These are phyloP conservation scores for Charanyca ferruginea DNA, from an alignment of 2,888 invertebrate species.

Conservation along the genomic window DNA sequence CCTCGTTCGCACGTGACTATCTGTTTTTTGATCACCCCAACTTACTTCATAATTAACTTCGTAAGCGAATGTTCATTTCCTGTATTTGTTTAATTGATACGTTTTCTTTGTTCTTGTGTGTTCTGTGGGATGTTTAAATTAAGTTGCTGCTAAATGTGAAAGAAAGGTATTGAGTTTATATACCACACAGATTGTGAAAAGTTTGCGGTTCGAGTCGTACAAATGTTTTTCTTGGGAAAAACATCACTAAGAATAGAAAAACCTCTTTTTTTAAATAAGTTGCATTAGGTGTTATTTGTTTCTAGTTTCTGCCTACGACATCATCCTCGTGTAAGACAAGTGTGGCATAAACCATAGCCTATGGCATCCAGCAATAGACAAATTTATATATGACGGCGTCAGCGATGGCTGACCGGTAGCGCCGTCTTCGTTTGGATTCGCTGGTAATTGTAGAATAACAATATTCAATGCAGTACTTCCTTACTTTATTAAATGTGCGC, in stretches of 20 bases:
- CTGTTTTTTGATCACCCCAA: conserved; percentile 77
- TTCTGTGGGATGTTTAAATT: conserved; percentile 45
- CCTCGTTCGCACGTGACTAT: conserved; percentile 84
- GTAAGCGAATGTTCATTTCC: conserved; percentile 69
- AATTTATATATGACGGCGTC: too few species aligned
- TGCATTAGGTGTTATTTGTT: too few species aligned
- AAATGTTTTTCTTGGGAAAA: neutral
- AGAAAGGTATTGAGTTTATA: conserved; percentile 29
- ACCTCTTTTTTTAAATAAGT: too few species aligned
- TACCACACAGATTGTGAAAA: conserved; percentile 48
- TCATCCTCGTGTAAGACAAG: too few species aligned
- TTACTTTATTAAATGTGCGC: too few species aligned
- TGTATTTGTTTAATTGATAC: conserved; percentile 67
- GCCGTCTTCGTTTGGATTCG: too few species aligned
- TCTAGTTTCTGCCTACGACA: too few species aligned
- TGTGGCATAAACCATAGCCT: too few species aligned
- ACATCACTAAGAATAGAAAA: neutral
- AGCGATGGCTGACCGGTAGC: too few species aligned
- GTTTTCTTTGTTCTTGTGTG: conserved; percentile 62
- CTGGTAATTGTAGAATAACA: too few species aligned
- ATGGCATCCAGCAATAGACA: too few species aligned
- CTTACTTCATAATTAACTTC: conserved; percentile 72
- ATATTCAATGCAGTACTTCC: too few species aligned
- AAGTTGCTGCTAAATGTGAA: conserved; percentile 28
- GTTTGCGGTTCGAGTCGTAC: neutral